Percentiles rank a stretch among this genome's conserved stretches.
These are phyloP conservation scores for Chondrosia reniformis DNA, from an alignment of 37 sponge, comb jelly and placozoan genomes.

Conservation along the genomic window DNA sequence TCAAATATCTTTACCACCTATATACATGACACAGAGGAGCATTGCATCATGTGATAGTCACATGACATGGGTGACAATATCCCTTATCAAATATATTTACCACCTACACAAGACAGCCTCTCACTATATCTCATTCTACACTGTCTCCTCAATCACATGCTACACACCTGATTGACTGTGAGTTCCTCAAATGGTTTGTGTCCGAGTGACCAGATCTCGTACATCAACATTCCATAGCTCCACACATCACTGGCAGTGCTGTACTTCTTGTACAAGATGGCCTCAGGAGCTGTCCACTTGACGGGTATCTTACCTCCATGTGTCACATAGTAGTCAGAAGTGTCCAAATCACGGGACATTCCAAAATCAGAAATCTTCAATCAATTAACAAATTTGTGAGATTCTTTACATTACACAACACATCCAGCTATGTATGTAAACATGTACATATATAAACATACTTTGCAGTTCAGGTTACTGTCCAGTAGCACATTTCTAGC, in stretches of 20 bases:
- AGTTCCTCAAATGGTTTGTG: slow-evolving; percentile 25
- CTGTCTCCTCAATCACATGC: no score
- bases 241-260: background rate
- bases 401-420: background rate
- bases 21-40: no score
- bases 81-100: no score
- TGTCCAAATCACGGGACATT: slow-evolving; percentile 21
- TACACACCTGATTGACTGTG: no score
- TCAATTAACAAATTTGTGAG: background rate
- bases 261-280: slow-evolving; percentile 14
- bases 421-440: background rate
- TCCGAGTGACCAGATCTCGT: slow-evolving; percentile 26
- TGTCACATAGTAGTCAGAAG: background rate
- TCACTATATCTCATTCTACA: no score
- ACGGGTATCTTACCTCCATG: background rate
- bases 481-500: slow-evolving; percentile 29
- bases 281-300: slow-evolving; percentile 22
- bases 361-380: slow-evolving; percentile 27
- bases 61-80: no score
- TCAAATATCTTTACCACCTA: background rate
- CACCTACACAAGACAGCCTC: no score
- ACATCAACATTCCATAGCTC: slow-evolving; percentile 33
- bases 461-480: slow-evolving; percentile 18
- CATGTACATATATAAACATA: background rate
- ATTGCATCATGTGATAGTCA: no score